Percentiles rank a stretch among this genome's conserved stretches.
phyloP scores from a whole-genome alignment of 2,113 vertebrate genomes.

The Cynoglossus semilaevis region DNA sequence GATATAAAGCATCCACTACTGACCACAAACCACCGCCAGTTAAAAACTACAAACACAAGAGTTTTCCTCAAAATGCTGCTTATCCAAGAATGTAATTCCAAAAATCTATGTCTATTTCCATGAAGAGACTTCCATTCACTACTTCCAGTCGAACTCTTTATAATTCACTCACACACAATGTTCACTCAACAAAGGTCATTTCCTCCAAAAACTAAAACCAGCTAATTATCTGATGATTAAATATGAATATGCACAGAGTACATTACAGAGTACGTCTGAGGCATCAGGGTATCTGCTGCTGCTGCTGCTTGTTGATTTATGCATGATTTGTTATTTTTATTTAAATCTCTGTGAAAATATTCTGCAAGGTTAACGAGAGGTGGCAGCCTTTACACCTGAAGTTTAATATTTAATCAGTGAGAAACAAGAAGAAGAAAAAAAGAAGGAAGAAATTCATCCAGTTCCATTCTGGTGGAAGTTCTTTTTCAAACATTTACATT shows the following conservation, averaged over 20 bases:
- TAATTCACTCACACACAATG: background rate
- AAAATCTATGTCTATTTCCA: background rate
- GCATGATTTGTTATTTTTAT: background rate
- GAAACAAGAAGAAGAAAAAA: background rate
- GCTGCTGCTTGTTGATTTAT: background rate
- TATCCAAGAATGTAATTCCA: slow-evolving; percentile 7
- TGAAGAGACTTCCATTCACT: slow-evolving; percentile 4
- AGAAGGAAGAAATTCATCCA: background rate
- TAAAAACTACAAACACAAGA: slow-evolving; percentile 39
- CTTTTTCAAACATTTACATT: too few species aligned
- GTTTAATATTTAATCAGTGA: slow-evolving; percentile 12
- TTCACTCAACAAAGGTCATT: background rate
- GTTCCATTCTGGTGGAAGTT: background rate
- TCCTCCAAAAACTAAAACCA: background rate
- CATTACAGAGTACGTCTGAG: background rate
- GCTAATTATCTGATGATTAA: background rate
- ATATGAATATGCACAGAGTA: background rate
- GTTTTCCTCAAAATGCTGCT: slow-evolving; percentile 22
- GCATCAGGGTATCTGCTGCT: background rate
- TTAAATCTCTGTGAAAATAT: slow-evolving; percentile 4
- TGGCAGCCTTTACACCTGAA: slow-evolving; percentile 8
- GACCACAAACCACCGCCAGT: slow-evolving; percentile 23
- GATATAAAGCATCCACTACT: slow-evolving; percentile 16
- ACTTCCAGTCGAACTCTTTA: background rate
- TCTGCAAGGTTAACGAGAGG: background rate